A percentile compares a stretch with the other conserved stretches of the same genome.
phyloP scores from a whole-genome alignment of 2,888 invertebrate genomes.

The Callosobruchus maculatus region DNA sequence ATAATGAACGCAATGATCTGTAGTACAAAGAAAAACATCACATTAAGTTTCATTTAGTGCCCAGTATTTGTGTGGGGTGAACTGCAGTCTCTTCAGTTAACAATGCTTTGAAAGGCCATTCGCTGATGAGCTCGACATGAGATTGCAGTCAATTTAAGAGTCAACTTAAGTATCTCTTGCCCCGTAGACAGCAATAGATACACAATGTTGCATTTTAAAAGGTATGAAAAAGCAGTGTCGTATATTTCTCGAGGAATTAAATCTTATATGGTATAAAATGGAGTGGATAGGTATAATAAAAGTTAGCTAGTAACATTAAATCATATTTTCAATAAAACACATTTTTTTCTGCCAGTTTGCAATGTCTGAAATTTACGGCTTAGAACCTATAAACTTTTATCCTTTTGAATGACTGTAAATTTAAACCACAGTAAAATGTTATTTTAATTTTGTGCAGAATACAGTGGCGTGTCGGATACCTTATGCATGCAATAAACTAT shows the following conservation, averaged over 20 bases:
- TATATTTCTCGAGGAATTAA: constrained; percentile 34
- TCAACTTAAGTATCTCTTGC: background rate
- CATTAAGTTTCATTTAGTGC: no score
- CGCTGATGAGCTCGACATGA: background rate
- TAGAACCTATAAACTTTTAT: constrained; percentile 43
- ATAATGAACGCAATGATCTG: no score
- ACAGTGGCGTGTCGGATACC: background rate
- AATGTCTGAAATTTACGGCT: constrained; percentile 37
- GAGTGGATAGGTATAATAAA: constrained; percentile 32
- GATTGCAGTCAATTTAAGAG: background rate
- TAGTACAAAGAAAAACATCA: no score
- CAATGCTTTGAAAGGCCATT: background rate
- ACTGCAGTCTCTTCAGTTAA: no score
- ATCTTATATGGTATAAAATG: constrained; percentile 36
- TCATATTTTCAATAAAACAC: constrained; percentile 49
- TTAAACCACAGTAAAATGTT: constrained; percentile 15
- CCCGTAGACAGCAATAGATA: background rate
- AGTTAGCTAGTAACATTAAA: constrained; percentile 36
- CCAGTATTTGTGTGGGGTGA: no score
- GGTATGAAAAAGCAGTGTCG: constrained; percentile 12
- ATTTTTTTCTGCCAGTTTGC: constrained; percentile 33
- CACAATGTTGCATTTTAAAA: constrained; percentile 9
- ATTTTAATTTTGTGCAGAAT: background rate
- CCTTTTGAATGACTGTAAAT: constrained; percentile 41
- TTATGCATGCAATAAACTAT: background rate